Evolutionary conservation across 2,113 vertebrate species (phyloP).

Genomic region (Nansenia antarctica): DNA sequence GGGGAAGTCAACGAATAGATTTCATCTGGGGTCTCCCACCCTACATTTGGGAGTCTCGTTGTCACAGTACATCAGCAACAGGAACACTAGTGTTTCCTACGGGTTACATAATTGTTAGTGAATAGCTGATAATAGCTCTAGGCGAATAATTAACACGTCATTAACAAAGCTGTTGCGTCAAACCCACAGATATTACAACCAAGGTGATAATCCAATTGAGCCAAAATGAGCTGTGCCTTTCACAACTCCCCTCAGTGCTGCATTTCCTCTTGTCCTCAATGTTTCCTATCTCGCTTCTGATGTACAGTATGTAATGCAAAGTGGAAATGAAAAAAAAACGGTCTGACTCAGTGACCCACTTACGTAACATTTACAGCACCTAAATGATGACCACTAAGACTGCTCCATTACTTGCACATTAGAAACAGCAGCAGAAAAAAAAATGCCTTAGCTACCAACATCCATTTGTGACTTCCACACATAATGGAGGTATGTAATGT

Average conservation of each 20-base stretch:
- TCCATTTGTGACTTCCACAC: not conserved
- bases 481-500: not conserved
- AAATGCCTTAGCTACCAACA: constrained; percentile 1
- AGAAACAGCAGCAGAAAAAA: constrained; percentile 3
- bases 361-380: constrained; percentile 18
- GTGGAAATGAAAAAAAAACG: not conserved
- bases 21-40: too few species aligned
- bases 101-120: constrained; percentile 40
- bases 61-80: too few species aligned
- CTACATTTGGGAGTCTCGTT: too few species aligned
- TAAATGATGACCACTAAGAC: not conserved
- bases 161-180: constrained; percentile 36
- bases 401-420: constrained; percentile 1
- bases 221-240: not conserved
- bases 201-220: constrained; percentile 9
- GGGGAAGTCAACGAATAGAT: too few species aligned
- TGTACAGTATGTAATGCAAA: not conserved
- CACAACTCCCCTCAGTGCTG: constrained; percentile 7
- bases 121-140: constrained; percentile 40
- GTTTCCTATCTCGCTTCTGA: not conserved
- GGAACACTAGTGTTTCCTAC: too few species aligned
- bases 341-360: constrained; percentile 1
- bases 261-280: constrained; percentile 21
- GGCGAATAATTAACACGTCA: constrained; percentile 59
- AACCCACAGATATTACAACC: constrained; percentile 21